Conservation (phyloP, 1,140 invertebrate species). For the Olivierus martensii region DNA sequence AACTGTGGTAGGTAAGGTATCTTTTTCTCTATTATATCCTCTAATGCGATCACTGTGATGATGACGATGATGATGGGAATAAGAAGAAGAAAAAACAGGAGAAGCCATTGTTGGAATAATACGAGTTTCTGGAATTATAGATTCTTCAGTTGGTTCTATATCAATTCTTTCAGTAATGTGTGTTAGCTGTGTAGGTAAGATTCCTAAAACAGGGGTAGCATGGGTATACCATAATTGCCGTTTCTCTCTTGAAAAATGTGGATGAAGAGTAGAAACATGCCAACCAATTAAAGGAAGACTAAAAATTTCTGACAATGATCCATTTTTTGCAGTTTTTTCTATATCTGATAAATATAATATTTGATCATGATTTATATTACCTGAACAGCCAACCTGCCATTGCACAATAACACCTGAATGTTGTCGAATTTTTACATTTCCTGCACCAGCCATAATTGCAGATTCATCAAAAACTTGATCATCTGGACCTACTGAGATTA, state of each 20-base stretch:
- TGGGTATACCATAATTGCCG: conserved; percentile 28
- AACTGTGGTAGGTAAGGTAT: conserved; percentile 7
- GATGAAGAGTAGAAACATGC: conserved; percentile 32
- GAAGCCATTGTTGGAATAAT: conserved; percentile 29
- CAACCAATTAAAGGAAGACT: conserved; percentile 48
- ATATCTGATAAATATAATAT: conserved; percentile 42
- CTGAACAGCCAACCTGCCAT: conserved; percentile 52
- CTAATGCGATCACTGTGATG: background rate
- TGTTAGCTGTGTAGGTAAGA: conserved; percentile 9
- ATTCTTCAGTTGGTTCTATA: conserved; percentile 10
- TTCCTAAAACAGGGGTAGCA: conserved; percentile 17
- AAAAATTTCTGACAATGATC: conserved; percentile 43
- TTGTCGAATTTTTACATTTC: conserved; percentile 36
- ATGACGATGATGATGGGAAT: conserved; percentile 17
- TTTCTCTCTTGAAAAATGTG: conserved; percentile 27
- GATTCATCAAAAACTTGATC: conserved; percentile 29
- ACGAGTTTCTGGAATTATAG: conserved; percentile 27
- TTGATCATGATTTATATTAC: conserved; percentile 40
- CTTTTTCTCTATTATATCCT: conserved; percentile 2
- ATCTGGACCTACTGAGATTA: conserved; percentile 24
- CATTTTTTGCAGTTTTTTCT: conserved; percentile 43
- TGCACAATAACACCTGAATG: conserved; percentile 38
- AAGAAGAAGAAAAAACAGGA: conserved; percentile 22
- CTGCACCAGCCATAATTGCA: conserved; percentile 42
- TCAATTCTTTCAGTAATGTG: conserved; percentile 11